phyloP scores from a whole-genome alignment of 2,888 invertebrate genomes.

The Mylabris sibirica region DNA sequence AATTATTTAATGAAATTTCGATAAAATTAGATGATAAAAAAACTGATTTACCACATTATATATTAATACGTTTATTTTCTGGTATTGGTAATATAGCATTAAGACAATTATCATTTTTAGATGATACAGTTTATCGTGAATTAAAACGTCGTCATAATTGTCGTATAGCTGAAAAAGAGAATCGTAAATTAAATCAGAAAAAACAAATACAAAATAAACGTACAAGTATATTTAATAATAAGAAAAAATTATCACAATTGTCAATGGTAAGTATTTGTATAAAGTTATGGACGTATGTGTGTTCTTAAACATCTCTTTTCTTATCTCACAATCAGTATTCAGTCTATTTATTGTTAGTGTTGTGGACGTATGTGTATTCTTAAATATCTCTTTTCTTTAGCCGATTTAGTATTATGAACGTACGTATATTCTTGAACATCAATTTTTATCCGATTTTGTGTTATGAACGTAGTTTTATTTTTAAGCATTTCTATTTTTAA shows the following conservation, averaged over 20 bases:
- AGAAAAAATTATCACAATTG: background rate
- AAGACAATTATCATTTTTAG: conserved; percentile 82
- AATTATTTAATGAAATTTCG: conserved; percentile 44
- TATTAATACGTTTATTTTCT: conserved; percentile 40
- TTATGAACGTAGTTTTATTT: no score
- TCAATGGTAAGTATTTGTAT: background rate
- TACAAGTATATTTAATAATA: background rate
- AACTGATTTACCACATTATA: conserved; percentile 21
- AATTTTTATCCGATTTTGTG: no score
- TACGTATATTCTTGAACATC: no score
- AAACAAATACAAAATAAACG: background rate
- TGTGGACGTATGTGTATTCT: no score
- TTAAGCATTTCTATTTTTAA: no score
- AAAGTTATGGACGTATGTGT: background rate
- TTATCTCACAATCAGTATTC: no score
- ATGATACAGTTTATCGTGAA: conserved; percentile 84
- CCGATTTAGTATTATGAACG: no score
- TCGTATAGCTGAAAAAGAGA: conserved; percentile 58
- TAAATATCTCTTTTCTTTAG: no score
- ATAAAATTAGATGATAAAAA: conserved; percentile 34
- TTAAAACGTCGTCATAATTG: conserved; percentile 70
- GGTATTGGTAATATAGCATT: conserved; percentile 70
- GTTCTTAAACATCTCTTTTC: background rate
- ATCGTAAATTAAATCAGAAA: conserved; percentile 60
- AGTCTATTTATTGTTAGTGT: no score